Evolutionary conservation across 2,797 vertebrate genomes (phyloP).

Genomic region (Parambassis ranga): DNA sequence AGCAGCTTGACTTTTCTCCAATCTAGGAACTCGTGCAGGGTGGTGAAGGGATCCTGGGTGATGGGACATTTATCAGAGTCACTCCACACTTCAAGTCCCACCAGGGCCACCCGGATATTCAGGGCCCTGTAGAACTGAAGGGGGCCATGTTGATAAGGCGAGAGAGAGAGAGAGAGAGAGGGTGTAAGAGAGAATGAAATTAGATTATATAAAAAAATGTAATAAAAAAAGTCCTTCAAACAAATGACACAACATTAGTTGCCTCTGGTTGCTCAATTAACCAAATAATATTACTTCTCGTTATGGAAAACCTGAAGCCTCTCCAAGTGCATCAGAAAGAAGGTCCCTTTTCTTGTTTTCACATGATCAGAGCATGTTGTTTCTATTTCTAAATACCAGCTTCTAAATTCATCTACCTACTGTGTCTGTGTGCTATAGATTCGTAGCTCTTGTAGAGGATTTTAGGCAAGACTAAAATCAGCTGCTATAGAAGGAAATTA

Average conservation of each 20-base stretch:
- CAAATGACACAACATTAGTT: not conserved
- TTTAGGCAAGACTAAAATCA: conserved; percentile 49
- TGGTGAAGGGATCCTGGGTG: conserved; percentile 94
- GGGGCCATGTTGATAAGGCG: not conserved
- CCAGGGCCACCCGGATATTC: conserved; percentile 95
- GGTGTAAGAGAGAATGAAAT: too few relatives aligned
- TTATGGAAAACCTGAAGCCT: not conserved
- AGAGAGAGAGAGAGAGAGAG: not conserved
- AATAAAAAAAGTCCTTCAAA: conserved; percentile 9
- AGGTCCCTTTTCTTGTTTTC: not conserved
- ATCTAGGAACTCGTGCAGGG: conserved; percentile 96
- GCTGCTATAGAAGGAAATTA: conserved; percentile 62
- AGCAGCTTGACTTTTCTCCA: conserved; percentile 96
- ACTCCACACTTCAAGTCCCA: conserved; percentile 97
- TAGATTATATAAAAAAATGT: too few relatives aligned
- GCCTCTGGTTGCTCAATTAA: not conserved
- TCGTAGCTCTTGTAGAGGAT: conserved; percentile 18
- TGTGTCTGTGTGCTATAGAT: conserved; percentile 12
- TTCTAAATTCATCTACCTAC: conserved; percentile 31
- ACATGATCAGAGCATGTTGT: conserved; percentile 8
- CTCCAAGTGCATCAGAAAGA: not conserved
- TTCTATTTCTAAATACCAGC: conserved; percentile 12
- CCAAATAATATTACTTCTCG: not conserved
- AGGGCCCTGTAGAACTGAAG: conserved; percentile 92
- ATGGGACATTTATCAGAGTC: conserved; percentile 93